phyloP scores from a whole-genome alignment of 2,113 vertebrate genomes.

The Bagarius yarrelli region DNA sequence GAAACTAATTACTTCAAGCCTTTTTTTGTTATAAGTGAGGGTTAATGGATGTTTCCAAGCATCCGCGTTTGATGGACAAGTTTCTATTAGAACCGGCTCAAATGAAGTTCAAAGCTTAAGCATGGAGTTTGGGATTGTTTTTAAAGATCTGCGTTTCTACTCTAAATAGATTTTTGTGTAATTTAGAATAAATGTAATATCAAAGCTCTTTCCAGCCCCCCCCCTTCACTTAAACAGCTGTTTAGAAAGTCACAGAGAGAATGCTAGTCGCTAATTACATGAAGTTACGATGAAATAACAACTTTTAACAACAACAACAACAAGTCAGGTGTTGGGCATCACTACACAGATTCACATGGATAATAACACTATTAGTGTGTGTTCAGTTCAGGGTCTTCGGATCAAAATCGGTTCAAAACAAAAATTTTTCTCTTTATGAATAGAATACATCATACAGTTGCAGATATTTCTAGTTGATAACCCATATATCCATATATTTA shows the following conservation, averaged over 20 bases:
- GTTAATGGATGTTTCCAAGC: neutral
- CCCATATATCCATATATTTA: no score
- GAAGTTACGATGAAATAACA: neutral
- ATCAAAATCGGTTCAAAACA: neutral
- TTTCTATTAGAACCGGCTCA: neutral
- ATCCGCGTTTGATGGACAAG: neutral
- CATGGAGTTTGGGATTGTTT: neutral
- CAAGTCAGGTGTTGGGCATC: neutral
- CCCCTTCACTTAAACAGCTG: neutral
- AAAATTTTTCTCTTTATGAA: neutral
- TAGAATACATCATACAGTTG: no score
- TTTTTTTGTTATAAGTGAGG: constrained; percentile 12
- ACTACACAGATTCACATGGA: neutral
- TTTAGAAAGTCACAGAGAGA: neutral
- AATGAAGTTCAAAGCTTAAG: neutral
- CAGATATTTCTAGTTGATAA: no score
- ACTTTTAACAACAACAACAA: neutral
- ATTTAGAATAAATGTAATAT: neutral
- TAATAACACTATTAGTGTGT: neutral
- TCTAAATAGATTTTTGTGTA: neutral
- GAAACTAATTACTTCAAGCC: constrained; percentile 53
- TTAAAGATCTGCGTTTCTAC: neutral
- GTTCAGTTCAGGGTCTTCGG: neutral
- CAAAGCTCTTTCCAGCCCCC: no score
- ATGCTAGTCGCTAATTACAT: neutral